Evolutionary conservation across 2,888 invertebrate genomes (phyloP).

Genomic region (Opisthograptis luteolata): DNA sequence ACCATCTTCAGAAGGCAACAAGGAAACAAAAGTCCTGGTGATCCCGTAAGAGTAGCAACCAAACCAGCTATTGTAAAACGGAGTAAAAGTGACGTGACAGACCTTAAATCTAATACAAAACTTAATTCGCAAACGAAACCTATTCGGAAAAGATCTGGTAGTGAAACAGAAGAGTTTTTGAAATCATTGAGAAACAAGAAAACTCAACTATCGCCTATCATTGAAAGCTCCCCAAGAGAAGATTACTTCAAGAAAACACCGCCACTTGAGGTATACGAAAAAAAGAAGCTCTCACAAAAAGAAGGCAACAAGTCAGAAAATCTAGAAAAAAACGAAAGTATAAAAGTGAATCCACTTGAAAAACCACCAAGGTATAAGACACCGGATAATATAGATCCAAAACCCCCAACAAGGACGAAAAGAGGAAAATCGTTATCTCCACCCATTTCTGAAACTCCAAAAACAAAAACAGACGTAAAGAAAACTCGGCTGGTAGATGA

Average conservation of each 20-base stretch:
- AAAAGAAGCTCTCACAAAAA: conserved; percentile 63
- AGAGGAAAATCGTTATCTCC: conserved; percentile 70
- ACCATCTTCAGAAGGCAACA: conserved; percentile 87
- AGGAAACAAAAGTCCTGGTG: conserved; percentile 77
- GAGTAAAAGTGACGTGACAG: conserved; percentile 87
- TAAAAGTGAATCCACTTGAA: conserved; percentile 77
- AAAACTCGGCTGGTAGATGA: conserved; percentile 70
- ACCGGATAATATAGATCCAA: conserved; percentile 73
- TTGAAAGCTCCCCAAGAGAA: conserved; percentile 89
- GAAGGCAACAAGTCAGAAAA: conserved; percentile 57
- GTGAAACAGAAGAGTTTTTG: conserved; percentile 85
- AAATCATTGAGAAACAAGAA: conserved; percentile 84
- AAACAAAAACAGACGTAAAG: conserved; percentile 68
- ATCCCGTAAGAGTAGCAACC: conserved; percentile 75
- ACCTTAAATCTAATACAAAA: conserved; percentile 82
- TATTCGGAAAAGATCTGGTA: conserved; percentile 84
- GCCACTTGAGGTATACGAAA: conserved; percentile 69
- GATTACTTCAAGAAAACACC: conserved; percentile 86
- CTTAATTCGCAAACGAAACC: conserved; percentile 71
- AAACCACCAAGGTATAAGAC: conserved; percentile 74
- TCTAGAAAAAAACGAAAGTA: conserved; percentile 50
- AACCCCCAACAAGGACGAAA: conserved; percentile 66
- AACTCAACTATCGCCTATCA: conserved; percentile 90
- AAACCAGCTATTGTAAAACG: conserved; percentile 80
- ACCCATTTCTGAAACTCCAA: conserved; percentile 70